phyloP scores from a whole-genome alignment of 2,797 vertebrate genomes.

The Ataeniobius toweri region DNA sequence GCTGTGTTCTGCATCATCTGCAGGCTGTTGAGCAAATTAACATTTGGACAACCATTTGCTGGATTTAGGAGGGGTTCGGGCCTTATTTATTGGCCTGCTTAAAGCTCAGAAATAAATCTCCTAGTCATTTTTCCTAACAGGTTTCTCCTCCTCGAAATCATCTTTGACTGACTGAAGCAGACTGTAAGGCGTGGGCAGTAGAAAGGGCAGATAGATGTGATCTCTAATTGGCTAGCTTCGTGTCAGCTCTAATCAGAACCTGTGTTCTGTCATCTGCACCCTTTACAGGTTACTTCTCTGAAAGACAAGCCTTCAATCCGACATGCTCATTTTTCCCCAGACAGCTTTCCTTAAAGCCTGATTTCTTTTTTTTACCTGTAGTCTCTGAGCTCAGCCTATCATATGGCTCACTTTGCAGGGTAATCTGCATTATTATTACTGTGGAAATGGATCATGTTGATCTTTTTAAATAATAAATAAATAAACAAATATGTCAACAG shows the following conservation, averaged over 20 bases:
- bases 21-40: slow-evolving; percentile 77
- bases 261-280: slow-evolving; percentile 72
- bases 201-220: slow-evolving; percentile 66
- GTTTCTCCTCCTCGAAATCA: slow-evolving; percentile 51
- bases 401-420: slow-evolving; percentile 25
- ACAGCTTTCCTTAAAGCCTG: slow-evolving; percentile 42
- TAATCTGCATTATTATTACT: slow-evolving; percentile 36
- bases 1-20: slow-evolving; percentile 81
- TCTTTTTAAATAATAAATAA: not conserved
- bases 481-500: not conserved
- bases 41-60: slow-evolving; percentile 74
- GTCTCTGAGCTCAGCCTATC: slow-evolving; percentile 28
- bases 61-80: slow-evolving; percentile 58
- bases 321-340: slow-evolving; percentile 57
- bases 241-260: slow-evolving; percentile 67
- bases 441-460: slow-evolving; percentile 21
- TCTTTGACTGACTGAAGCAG: slow-evolving; percentile 56
- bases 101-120: slow-evolving; percentile 54
- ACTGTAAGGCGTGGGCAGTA: slow-evolving; percentile 49
- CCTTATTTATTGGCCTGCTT: slow-evolving; percentile 61
- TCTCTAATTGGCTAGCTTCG: slow-evolving; percentile 74
- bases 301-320: slow-evolving; percentile 54
- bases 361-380: slow-evolving; percentile 14
- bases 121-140: slow-evolving; percentile 49
- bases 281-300: slow-evolving; percentile 63